These are phyloP conservation scores for Callithrix jacchus DNA, from an alignment of 2,113 vertebrate genomes.

Conservation along the genomic window DNA sequence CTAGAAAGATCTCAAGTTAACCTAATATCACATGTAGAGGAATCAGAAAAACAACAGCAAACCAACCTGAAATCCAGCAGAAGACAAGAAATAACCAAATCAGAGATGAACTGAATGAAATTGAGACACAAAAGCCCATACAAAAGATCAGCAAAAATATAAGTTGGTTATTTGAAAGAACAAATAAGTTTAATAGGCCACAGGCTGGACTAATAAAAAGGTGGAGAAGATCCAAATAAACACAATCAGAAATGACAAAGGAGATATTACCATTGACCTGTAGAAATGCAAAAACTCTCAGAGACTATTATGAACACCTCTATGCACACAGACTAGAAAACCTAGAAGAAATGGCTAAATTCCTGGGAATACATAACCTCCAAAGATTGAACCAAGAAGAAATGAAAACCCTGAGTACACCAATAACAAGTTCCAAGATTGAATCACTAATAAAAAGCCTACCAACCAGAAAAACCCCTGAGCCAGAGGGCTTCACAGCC, in stretches of 20 bases:
- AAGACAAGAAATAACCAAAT: not conserved
- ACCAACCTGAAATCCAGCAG: not conserved
- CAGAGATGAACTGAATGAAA: not conserved
- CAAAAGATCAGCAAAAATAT: not conserved
- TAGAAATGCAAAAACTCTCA: too few species aligned
- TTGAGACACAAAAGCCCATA: not conserved
- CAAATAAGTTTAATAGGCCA: not conserved
- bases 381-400: too few species aligned
- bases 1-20: not conserved
- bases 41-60: not conserved
- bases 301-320: not conserved
- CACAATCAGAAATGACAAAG: not conserved
- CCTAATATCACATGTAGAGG: not conserved
- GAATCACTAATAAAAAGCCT: too few species aligned
- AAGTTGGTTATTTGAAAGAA: not conserved
- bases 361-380: too few species aligned
- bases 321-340: not conserved
- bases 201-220: not conserved
- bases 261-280: not conserved
- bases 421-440: too few species aligned
- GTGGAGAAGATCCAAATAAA: not conserved
- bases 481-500: too few species aligned
- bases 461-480: too few species aligned
- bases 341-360: not conserved
- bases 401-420: too few species aligned